Evolutionary conservation across 2,113 vertebrate species (phyloP).

Genomic region (Acrocephalus arundinaceus): DNA sequence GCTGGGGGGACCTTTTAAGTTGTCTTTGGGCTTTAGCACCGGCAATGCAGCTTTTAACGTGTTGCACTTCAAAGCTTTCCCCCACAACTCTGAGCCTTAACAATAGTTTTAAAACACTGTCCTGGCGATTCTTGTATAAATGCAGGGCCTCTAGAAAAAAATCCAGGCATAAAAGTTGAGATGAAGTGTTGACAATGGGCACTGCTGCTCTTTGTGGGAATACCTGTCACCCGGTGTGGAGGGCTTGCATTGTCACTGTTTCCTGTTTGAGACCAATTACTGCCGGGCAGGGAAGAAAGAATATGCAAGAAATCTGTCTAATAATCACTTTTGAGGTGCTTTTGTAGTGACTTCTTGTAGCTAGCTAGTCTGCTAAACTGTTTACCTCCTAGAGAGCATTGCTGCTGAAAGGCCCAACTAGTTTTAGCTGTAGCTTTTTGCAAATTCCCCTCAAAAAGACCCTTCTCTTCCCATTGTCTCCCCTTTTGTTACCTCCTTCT

Average conservation of each 20-base stretch:
- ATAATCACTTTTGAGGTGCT: background rate
- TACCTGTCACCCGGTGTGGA: background rate
- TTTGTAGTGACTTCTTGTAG: background rate
- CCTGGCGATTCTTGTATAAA: background rate
- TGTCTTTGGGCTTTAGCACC: background rate
- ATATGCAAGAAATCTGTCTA: background rate
- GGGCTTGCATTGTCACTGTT: background rate
- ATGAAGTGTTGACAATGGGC: background rate
- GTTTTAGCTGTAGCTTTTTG: background rate
- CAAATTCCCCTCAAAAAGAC: background rate
- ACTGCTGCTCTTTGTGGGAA: background rate
- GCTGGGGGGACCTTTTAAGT: background rate
- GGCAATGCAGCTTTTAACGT: background rate
- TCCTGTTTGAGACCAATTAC: background rate
- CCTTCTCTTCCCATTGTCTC: background rate
- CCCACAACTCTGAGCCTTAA: background rate
- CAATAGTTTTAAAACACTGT: background rate
- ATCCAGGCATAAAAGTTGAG: background rate
- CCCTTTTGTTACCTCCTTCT: background rate
- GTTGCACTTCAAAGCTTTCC: background rate
- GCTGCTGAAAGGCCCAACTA: background rate
- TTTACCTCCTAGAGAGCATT: background rate
- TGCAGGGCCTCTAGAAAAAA: background rate
- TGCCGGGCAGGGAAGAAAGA: background rate
- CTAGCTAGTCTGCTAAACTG: background rate